These are phyloP conservation scores for Geococcyx californianus DNA, from an alignment of 2,113 vertebrate genomes.

Conservation along the genomic window DNA sequence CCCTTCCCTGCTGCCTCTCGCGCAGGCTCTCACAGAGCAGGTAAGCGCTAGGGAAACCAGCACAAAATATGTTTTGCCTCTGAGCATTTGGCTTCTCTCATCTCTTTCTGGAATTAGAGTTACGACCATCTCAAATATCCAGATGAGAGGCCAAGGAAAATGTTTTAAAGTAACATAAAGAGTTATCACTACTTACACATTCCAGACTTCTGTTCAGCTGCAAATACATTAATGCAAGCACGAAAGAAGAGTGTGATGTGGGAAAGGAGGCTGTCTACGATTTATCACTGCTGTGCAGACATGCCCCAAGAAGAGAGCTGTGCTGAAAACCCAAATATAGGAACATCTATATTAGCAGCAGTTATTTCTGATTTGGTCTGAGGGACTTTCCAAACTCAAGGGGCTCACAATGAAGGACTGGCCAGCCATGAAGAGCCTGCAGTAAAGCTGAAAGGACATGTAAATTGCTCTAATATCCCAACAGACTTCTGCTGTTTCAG, in stretches of 20 bases:
- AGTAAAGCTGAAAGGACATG: conserved; percentile 63
- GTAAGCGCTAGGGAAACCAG: not conserved
- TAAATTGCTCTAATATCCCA: conserved; percentile 60
- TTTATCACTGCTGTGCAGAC: conserved; percentile 70
- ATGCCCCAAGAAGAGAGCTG: conserved; percentile 61
- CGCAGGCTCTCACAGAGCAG: not conserved
- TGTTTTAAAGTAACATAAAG: conserved; percentile 55
- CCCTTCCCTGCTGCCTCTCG: not conserved
- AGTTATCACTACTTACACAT: conserved; percentile 67
- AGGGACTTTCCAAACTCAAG: conserved; percentile 61
- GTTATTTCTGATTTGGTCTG: conserved; percentile 67
- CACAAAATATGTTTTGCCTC: not conserved
- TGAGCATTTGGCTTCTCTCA: conserved; percentile 17
- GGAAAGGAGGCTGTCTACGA: conserved; percentile 58
- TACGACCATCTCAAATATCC: conserved; percentile 62
- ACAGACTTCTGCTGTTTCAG: conserved; percentile 46
- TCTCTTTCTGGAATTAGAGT: conserved; percentile 48
- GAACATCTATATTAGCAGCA: conserved; percentile 57
- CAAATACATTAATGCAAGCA: conserved; percentile 65
- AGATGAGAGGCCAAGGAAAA: conserved; percentile 52
- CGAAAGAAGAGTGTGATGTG: conserved; percentile 61
- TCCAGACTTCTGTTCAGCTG: conserved; percentile 63
- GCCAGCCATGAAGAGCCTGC: conserved; percentile 62
- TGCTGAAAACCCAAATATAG: conserved; percentile 62
- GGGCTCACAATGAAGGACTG: conserved; percentile 55